A percentile compares a stretch with the other conserved stretches of the same genome.
These are phyloP conservation scores for Sarotherodon lohbergeri DNA, from an alignment of 2,113 vertebrate genomes.

Conservation along the genomic window DNA sequence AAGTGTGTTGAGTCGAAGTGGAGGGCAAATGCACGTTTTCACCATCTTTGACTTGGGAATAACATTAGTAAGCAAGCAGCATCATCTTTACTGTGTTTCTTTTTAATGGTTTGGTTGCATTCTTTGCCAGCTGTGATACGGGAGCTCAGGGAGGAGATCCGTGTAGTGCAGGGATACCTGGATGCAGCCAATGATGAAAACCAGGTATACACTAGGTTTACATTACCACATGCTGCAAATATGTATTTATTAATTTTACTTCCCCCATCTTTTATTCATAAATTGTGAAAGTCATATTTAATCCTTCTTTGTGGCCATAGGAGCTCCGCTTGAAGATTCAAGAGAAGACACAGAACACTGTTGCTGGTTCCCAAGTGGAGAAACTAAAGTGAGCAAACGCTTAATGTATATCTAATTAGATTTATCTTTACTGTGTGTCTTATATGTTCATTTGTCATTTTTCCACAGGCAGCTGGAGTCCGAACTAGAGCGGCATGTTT, in stretches of 20 bases:
- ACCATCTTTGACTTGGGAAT: not conserved
- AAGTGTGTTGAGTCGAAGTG: not conserved
- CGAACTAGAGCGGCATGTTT: conserved; percentile 69
- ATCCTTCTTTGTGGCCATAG: conserved; percentile 25
- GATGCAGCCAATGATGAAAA: conserved; percentile 74
- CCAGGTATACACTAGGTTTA: conserved; percentile 58
- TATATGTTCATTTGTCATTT: not conserved
- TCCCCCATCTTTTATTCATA: not conserved
- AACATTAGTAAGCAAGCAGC: not conserved
- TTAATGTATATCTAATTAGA: not conserved
- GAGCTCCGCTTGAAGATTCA: conserved; percentile 58
- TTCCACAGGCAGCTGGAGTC: conserved; percentile 72
- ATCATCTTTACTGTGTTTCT: not conserved
- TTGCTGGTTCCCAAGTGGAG: conserved; percentile 70
- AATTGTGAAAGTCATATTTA: not conserved
- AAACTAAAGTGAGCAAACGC: conserved; percentile 74
- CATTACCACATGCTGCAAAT: not conserved
- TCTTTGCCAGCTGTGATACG: conserved; percentile 56
- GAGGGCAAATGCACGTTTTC: not conserved
- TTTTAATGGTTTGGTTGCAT: not conserved
- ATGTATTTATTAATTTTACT: not conserved
- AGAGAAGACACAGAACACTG: conserved; percentile 69
- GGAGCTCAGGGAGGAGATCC: conserved; percentile 66
- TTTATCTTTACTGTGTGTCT: not conserved
- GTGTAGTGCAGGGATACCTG: conserved; percentile 67